A percentile compares a stretch with the other conserved stretches of the same genome.
Evolutionary conservation across 1,140 invertebrate genomes (phyloP).

Genomic region (Drosophila mauritiana): DNA sequence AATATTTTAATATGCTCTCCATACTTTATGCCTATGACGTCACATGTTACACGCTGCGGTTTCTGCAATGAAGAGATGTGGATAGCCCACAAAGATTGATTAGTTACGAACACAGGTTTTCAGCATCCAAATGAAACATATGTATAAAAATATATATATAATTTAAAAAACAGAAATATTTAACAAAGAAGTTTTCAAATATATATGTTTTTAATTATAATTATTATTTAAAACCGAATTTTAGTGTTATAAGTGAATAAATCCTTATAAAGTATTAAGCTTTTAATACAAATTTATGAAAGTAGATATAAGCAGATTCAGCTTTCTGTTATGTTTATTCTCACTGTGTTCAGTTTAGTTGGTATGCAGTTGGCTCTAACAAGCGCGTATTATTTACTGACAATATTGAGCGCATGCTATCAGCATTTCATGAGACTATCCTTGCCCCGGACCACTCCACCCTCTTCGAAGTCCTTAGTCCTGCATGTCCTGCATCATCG

Average conservation of each 20-base stretch:
- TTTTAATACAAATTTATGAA: too few relatives aligned
- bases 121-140: not conserved
- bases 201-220: too few relatives aligned
- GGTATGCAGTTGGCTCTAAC: conserved; percentile 19
- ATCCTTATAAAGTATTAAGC: too few relatives aligned
- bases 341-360: not conserved
- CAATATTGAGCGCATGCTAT: conserved; percentile 52
- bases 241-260: too few relatives aligned
- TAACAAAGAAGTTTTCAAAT: too few relatives aligned
- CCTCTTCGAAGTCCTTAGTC: not conserved
- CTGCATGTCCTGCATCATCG: not conserved
- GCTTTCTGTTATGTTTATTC: not conserved
- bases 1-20: conserved; percentile 79
- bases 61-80: conserved; percentile 9
- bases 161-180: too few relatives aligned
- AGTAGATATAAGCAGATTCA: too few relatives aligned
- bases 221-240: too few relatives aligned
- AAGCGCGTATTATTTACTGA: conserved; percentile 53
- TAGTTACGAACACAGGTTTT: conserved; percentile 11
- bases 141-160: too few relatives aligned
- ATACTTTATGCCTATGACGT: conserved; percentile 50
- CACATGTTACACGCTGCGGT: conserved; percentile 42
- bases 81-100: conserved; percentile 12
- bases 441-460: not conserved
- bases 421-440: conserved; percentile 25